A percentile compares a stretch with the other conserved stretches of the same genome.
Conservation (phyloP, 2,113 vertebrate genomes). For the Catharus bicknelli region DNA sequence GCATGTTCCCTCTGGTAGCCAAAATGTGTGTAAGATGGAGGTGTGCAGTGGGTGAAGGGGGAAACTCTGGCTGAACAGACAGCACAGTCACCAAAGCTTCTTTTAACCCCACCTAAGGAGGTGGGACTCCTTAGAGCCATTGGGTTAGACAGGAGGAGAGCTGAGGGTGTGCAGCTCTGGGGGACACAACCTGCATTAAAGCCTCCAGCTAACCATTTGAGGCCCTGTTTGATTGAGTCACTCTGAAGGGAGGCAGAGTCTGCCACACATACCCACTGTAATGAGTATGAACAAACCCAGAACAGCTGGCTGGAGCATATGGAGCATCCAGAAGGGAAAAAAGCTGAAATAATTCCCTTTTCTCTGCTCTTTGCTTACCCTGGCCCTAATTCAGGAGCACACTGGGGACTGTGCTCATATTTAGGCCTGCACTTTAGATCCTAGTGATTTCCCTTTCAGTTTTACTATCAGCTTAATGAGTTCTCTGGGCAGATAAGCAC, state of each 20-base stretch:
- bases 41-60: not conserved
- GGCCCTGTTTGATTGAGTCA: slow-evolving; percentile 11
- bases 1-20: not conserved
- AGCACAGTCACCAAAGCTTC: not conserved
- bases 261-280: slow-evolving; percentile 39
- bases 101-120: not conserved
- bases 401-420: not conserved
- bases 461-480: not conserved
- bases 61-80: not conserved
- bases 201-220: not conserved
- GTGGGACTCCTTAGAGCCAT: not conserved
- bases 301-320: slow-evolving; percentile 63
- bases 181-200: not conserved
- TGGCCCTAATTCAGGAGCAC: slow-evolving; percentile 28
- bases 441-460: not conserved
- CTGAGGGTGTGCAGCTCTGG: not conserved
- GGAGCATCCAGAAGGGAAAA: slow-evolving; percentile 62
- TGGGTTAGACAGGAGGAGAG: not conserved
- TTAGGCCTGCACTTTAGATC: not conserved
- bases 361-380: slow-evolving; percentile 51
- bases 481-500: not conserved
- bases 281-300: slow-evolving; percentile 35
- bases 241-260: slow-evolving; percentile 40
- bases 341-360: slow-evolving; percentile 66
- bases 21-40: not conserved